Base-by-base conservation (phyloP, 2,113 vertebrate species). In the Malurus alboscapulatus region DNA sequence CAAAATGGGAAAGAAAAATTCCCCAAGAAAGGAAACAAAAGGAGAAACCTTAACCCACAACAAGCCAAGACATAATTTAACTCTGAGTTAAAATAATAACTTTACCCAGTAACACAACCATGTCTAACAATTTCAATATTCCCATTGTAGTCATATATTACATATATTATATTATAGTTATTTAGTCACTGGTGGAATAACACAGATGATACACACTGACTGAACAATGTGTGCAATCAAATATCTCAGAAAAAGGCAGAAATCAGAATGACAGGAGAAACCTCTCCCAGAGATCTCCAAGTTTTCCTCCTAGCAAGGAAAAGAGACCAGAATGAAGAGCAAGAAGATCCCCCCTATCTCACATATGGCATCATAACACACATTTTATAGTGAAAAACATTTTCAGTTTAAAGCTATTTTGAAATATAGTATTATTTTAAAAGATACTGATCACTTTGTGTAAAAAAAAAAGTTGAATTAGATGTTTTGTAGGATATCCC, bases 141-240 rank as follows among this genome's bases (percentile, higher is more conserved):
- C 22, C 47, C 21, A 48, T 48, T 21, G 21, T 47, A 47, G 47
- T 48, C 47, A 48, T 44, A 9, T 14, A 17, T 30, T 8, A 29
- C 9, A 13, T 42, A 25, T 25, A 42, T 16, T n/a, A 3, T 15
- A 9, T 34, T 34, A 2, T 12, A 30, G 14, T 44, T 68, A 51
- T 68, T 51, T 51, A 32, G 5, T 34, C 30, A 36, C 2, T 72
- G 40, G 53, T 53, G n/a, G 20, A 76, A 32, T 40, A 27, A 27
- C 14, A 10, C 2, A 42, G 36, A 21, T 51, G 5, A 53, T 17
- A 25, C 3, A 38, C 13, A 11, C 18, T 40, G 22, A 57, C 25
- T 13, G 5, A 14, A 29, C 0, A 0, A 9, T 1, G 2, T 8
- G 1, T 26, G 27, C 13, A 68, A 27, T 12, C 55, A 84, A 83